A percentile compares a stretch with the other conserved stretches of the same genome.
Evolutionary conservation across 2,888 invertebrate species (phyloP).

Genomic region (Suillia variegata): DNA sequence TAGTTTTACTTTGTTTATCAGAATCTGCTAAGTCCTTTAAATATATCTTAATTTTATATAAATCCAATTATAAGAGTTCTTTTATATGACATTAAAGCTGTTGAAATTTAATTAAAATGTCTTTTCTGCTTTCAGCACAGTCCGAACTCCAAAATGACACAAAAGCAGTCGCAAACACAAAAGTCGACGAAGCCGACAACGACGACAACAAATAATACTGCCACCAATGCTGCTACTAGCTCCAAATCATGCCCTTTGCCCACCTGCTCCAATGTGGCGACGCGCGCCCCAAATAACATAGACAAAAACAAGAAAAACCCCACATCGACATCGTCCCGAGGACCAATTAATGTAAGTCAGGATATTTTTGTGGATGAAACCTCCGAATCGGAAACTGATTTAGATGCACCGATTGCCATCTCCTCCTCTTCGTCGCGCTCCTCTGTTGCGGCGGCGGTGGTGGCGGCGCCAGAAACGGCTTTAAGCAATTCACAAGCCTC

Average conservation of each 20-base stretch:
- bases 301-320: not conserved
- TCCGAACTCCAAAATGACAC: conserved; percentile 13
- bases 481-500: not conserved
- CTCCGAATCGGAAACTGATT: conserved; percentile 17
- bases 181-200: not conserved
- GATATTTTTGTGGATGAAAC: conserved; percentile 30
- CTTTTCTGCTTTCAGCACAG: conserved; percentile 31
- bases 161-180: too few species aligned
- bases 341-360: conserved; percentile 27
- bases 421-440: conserved; percentile 17
- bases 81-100: not conserved
- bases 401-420: not conserved
- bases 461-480: not conserved
- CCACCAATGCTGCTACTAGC: not conserved
- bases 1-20: too few species aligned
- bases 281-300: not conserved
- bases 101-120: not conserved
- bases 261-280: not conserved
- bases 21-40: too few species aligned
- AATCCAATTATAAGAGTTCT: too few species aligned
- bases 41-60: too few species aligned
- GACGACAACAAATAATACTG: not conserved
- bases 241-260: not conserved
- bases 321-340: not conserved
- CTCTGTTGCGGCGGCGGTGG: not conserved